Base-by-base conservation (phyloP, 1,140 invertebrate species). In the Camponotus vicinus region DNA sequence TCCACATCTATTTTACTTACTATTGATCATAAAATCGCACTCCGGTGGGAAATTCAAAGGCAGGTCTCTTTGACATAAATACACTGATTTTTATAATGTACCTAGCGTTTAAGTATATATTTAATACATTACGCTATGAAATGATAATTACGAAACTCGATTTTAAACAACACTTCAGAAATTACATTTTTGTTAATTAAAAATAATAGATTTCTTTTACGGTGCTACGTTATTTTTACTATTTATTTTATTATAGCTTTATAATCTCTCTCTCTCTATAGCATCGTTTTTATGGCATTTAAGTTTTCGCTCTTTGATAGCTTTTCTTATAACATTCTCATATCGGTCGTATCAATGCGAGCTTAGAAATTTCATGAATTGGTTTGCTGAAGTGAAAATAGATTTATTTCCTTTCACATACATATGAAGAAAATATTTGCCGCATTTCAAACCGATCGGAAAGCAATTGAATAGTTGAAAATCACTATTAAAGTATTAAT, bases 361-460 rank as follows among this genome's bases (percentile, higher is more conserved):
- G 34, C 64, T 69, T 69, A 67, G 63, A 78, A 52, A 66, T 55
- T 67, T 79, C 42, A 52, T 79, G 63, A 79, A 79, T 79, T 55
- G 77, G 4, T 32, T 52, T 34, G 5, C 7, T 57, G 63, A 79
- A 79, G 45, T 52, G 64, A 55, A 79, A 79, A 69, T 13, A 79
- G 34, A 79, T 79, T 69, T 79, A 66, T 79, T 79, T 27, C 34
- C 42, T n/a, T 64, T 13, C 27, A 5, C 32, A n/a, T 66, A 32
- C 42, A 27, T 34, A 34, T 64, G 34, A 13, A 57, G 15, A 79
- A n/a, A 79, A 69, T 69, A 67, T 69, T 79, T 69, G 37, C 34
- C 61, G 32, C 34, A 37, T 1, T 0, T 0, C 4, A 79, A 52
- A 52, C 55, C 34, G 42, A 67, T 67, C 11, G n/a, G 7, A 21